Conservation (phyloP, 2,888 invertebrate species). For the Melieria crassipennis region DNA sequence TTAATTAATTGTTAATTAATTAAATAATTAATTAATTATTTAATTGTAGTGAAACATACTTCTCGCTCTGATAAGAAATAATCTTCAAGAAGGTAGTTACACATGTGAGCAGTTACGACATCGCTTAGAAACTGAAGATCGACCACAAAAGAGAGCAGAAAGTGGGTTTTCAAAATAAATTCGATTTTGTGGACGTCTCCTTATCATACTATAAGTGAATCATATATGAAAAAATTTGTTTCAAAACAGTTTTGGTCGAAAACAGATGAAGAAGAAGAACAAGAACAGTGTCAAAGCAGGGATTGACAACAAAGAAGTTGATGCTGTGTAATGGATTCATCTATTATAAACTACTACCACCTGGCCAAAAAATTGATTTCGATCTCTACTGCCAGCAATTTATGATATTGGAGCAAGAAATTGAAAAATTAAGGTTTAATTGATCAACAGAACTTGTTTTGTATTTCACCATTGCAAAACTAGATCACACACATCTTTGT, state of each 20-base stretch:
- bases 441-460: neutral
- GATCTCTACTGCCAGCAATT: neutral
- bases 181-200: neutral
- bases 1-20: neutral
- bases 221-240: no score
- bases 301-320: neutral
- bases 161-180: neutral
- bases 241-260: neutral
- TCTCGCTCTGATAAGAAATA: slow-evolving; percentile 9
- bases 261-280: neutral
- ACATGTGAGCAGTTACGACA: no score
- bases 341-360: no score
- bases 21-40: no score
- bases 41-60: slow-evolving; percentile 11
- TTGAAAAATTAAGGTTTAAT: neutral
- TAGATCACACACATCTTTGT: neutral
- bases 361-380: no score
- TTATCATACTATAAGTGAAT: no score
- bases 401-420: neutral
- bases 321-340: no score
- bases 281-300: neutral
- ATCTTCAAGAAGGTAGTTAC: neutral
- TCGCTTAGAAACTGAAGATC: no score
- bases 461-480: neutral
- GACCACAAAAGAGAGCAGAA: neutral